Evolutionary conservation across 2,113 vertebrate species (phyloP).

Genomic region (Theristicus caerulescens): DNA sequence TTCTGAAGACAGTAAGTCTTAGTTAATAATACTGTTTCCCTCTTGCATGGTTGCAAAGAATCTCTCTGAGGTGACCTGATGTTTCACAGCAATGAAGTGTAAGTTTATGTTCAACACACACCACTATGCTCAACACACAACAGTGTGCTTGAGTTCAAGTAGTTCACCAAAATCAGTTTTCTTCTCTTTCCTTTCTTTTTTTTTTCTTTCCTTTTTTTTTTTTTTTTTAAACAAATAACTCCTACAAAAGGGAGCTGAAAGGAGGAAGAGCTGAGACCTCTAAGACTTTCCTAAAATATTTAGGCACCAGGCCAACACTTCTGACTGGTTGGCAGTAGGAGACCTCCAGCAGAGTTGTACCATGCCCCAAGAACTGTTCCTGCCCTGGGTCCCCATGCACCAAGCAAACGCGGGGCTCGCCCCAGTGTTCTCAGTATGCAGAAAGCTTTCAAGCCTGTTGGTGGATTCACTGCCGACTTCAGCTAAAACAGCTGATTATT

Average conservation of each 20-base stretch:
- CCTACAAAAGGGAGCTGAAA: neutral
- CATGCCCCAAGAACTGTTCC: neutral
- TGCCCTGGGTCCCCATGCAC: neutral
- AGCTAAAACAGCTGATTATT: neutral
- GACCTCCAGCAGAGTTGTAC: neutral
- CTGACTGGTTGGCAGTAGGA: neutral
- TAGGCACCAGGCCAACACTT: neutral
- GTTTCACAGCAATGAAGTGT: neutral
- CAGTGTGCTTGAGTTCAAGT: neutral
- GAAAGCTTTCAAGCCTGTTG: neutral
- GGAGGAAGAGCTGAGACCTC: neutral
- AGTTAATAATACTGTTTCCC: neutral
- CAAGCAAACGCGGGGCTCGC: neutral
- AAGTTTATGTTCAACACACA: neutral
- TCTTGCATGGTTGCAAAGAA: neutral
- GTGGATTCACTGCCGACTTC: neutral
- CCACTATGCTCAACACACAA: neutral
- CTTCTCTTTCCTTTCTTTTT: rapidly evolving
- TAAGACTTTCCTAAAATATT: neutral
- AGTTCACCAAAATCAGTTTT: neutral
- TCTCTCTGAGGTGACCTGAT: neutral
- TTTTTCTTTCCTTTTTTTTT: too few species aligned
- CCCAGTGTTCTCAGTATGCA: neutral
- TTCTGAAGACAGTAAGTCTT: neutral
- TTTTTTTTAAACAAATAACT: neutral